phyloP scores from a whole-genome alignment of 1,140 invertebrate species.

The Meloidogyne chitwoodi region DNA sequence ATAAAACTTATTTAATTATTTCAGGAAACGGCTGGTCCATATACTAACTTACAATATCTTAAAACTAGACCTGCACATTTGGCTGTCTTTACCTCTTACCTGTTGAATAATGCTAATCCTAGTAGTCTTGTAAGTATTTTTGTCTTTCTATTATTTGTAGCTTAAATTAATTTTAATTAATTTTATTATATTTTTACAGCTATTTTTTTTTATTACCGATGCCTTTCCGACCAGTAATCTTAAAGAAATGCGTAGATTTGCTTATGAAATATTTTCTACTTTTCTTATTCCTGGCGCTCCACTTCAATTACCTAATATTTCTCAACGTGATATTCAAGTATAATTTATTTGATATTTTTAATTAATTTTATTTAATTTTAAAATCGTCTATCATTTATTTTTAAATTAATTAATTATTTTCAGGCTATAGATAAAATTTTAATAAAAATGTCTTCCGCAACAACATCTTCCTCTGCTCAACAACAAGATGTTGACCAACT shows the following conservation, averaged over 20 bases:
- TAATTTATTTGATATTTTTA: not conserved
- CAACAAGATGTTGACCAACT: slow-evolving; percentile 70
- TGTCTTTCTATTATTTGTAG: not conserved
- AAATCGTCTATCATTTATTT: not conserved
- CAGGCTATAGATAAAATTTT: slow-evolving; percentile 45
- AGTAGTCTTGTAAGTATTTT: slow-evolving; percentile 28
- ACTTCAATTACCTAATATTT: slow-evolving; percentile 34
- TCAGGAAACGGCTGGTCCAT: slow-evolving; percentile 28
- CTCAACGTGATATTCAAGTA: slow-evolving; percentile 32
- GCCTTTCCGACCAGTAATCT: slow-evolving; percentile 72
- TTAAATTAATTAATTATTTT: not conserved
- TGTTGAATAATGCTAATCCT: slow-evolving; percentile 36
- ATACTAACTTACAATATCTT: slow-evolving; percentile 32
- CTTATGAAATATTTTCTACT: slow-evolving; percentile 93
- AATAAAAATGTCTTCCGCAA: slow-evolving; percentile 6
- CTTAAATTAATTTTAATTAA: not conserved
- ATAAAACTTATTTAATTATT: not conserved
- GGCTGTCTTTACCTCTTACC: slow-evolving; percentile 33
- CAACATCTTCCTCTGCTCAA: slow-evolving; percentile 1
- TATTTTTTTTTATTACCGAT: slow-evolving; percentile 82
- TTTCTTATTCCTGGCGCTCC: slow-evolving; percentile 81
- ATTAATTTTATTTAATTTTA: slow-evolving; percentile 67
- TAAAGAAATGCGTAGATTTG: slow-evolving; percentile 90
- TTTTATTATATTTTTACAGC: slow-evolving; percentile 65
- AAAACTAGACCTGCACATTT: slow-evolving; percentile 29